Conservation (phyloP, 2,888 invertebrate species). For the Microplitis manilae region DNA sequence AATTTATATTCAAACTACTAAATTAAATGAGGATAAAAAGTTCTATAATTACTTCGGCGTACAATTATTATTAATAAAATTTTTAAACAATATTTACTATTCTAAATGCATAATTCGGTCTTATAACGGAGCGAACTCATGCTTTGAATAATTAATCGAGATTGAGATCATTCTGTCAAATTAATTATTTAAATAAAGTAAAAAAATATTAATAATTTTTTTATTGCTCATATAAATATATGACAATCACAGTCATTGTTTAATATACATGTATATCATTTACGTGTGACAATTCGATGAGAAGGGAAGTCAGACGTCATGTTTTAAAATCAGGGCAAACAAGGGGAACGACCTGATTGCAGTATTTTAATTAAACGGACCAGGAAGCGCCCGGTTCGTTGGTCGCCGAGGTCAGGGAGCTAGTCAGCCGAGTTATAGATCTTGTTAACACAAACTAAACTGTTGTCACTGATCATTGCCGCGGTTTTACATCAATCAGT, state of each 20-base stretch:
- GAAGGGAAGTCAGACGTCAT: conserved; percentile 21
- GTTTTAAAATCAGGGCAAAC: conserved; percentile 23
- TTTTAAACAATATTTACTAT: background rate
- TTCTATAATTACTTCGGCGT: too few species aligned
- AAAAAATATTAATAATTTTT: background rate
- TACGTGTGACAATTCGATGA: conserved; percentile 3
- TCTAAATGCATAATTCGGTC: background rate
- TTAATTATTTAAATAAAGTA: background rate
- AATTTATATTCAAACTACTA: background rate
- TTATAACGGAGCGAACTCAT: background rate
- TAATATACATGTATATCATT: background rate
- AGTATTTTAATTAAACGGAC: conserved; percentile 38
- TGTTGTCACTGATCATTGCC: conserved; percentile 29
- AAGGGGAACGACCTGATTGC: conserved; percentile 32
- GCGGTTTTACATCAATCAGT: conserved; percentile 26
- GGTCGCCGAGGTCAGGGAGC: conserved; percentile 34
- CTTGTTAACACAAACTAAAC: conserved; percentile 1
- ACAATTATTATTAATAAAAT: background rate
- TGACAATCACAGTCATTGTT: background rate
- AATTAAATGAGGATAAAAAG: background rate
- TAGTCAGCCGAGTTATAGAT: conserved; percentile 23
- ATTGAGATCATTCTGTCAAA: background rate
- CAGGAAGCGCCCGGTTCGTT: conserved; percentile 39
- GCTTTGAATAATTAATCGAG: background rate
- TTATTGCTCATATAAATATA: background rate